phyloP scores from a whole-genome alignment of 2,113 vertebrate genomes.

The Gavia stellata region DNA sequence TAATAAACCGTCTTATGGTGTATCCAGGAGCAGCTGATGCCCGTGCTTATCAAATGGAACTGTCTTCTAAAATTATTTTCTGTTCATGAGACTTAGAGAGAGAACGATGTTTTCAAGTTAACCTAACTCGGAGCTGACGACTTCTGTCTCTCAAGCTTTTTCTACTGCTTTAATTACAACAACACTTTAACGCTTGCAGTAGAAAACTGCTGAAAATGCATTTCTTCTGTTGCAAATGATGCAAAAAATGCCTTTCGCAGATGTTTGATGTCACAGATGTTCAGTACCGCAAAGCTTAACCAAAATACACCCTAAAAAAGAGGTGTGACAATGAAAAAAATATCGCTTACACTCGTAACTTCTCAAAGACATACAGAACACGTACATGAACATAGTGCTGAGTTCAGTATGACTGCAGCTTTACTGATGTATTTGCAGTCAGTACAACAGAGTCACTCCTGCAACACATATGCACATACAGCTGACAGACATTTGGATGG shows the following conservation, averaged over 20 bases:
- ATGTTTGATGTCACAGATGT: constrained; percentile 25
- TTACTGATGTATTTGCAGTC: neutral
- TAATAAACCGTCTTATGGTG: neutral
- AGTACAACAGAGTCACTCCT: neutral
- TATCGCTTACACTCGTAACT: neutral
- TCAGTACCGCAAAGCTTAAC: neutral
- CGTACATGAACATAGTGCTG: neutral
- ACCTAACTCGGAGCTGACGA: neutral
- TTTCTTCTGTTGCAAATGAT: neutral
- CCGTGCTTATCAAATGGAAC: neutral
- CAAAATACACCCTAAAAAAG: neutral
- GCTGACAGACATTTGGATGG: neutral
- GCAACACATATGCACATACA: neutral
- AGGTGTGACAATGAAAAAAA: neutral
- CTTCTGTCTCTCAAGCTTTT: constrained; percentile 18
- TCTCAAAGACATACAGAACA: neutral
- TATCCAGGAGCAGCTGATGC: constrained; percentile 15
- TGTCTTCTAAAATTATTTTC: constrained; percentile 13
- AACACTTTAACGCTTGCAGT: neutral
- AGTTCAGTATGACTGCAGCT: neutral
- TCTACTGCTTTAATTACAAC: constrained; percentile 19
- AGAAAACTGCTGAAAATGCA: constrained; percentile 28
- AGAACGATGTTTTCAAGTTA: constrained; percentile 7
- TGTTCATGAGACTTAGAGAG: neutral
- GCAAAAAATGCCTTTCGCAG: neutral